Evolutionary conservation across 2,797 vertebrate species (phyloP), one percentile per base, ranked within the genome.

Genomic region (Lacerta bilineata): DNA sequence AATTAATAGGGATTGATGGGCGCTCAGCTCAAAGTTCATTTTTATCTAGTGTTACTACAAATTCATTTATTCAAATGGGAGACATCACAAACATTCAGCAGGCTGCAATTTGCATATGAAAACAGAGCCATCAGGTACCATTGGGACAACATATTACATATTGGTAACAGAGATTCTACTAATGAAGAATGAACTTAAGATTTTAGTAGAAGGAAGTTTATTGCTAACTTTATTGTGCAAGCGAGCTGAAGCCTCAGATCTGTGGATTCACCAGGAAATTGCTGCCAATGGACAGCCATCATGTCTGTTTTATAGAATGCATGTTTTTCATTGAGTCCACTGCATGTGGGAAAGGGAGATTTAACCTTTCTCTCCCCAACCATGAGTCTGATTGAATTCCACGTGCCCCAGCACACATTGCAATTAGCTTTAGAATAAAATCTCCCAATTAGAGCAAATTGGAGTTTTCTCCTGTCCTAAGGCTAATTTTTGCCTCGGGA

Each of bases 181-280:
- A 27, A 71, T 74, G 23, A 85, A 85, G 29, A 61, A 69, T 23
- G 7, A 75, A 61, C 17, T 72, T 41, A n/a, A 74, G 27, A 39
- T 81, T 64, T 85, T 55, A 50, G 68, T 81, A 75, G 36, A 43
- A 80, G 39, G 39, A 15, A n/a, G 17, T 72, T 41, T 59, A 80
- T 74, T 59, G 69, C 50, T 18, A 89, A 50, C 36, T 74, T 89
- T 80, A 33, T 84, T 75, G 27, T 84, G 29, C 76, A 84, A 66
- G 29, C 36, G 8, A 78, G 50, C 78, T 83, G 43, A 7, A 29
- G 15, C 5, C 4, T 64, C 13, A 76, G 27, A 64, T 69, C 4
- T 59, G 20, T 80, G 66, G 80, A 69, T 46, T 25, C 11, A 18
- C 64, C 64, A 78, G 39, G 20, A 20, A 78, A 50, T 86, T 66